Evolutionary conservation across 1,140 invertebrate genomes (phyloP).

Genomic region (Hermatobates lingyangjiaoensis): DNA sequence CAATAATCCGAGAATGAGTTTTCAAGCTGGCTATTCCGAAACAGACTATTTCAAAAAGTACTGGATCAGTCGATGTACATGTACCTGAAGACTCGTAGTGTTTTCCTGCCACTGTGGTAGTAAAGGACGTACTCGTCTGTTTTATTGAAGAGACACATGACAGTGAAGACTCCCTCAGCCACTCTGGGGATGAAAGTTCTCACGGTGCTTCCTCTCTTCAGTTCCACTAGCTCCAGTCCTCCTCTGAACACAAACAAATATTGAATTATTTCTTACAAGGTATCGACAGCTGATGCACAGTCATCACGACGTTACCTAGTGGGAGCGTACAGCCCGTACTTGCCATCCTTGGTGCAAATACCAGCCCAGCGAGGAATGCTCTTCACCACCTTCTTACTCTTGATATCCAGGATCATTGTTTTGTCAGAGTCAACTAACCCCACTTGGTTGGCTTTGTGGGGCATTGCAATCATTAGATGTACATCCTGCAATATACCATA

Average conservation of each 20-base stretch:
- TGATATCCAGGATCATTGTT: slow-evolving; percentile 67
- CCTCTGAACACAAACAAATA: slow-evolving; percentile 43
- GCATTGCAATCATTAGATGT: slow-evolving; percentile 47
- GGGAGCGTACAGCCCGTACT: slow-evolving; percentile 81
- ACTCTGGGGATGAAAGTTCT: slow-evolving; percentile 77
- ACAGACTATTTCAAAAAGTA: not conserved
- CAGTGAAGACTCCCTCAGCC: slow-evolving; percentile 91
- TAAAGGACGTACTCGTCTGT: slow-evolving; percentile 91
- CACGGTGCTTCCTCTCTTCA: slow-evolving; percentile 62
- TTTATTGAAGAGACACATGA: slow-evolving; percentile 83
- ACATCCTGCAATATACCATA: slow-evolving; percentile 47
- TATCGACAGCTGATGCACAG: not conserved
- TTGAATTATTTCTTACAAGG: too few relatives aligned
- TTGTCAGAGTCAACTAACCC: slow-evolving; percentile 80
- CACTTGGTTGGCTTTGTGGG: slow-evolving; percentile 61
- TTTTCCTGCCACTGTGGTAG: slow-evolving; percentile 87
- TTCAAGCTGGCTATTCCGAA: too few relatives aligned
- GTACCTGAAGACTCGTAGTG: slow-evolving; percentile 78
- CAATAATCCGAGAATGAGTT: too few relatives aligned
- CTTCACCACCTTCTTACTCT: slow-evolving; percentile 53
- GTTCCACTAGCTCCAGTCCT: slow-evolving; percentile 73
- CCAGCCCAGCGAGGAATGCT: slow-evolving; percentile 66
- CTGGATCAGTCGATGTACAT: too few relatives aligned
- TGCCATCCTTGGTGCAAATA: slow-evolving; percentile 66
- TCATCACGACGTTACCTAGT: slow-evolving; percentile 41